Conservation (phyloP, 64 coral and sea anemone genomes). For the Anthopleura sola region DNA sequence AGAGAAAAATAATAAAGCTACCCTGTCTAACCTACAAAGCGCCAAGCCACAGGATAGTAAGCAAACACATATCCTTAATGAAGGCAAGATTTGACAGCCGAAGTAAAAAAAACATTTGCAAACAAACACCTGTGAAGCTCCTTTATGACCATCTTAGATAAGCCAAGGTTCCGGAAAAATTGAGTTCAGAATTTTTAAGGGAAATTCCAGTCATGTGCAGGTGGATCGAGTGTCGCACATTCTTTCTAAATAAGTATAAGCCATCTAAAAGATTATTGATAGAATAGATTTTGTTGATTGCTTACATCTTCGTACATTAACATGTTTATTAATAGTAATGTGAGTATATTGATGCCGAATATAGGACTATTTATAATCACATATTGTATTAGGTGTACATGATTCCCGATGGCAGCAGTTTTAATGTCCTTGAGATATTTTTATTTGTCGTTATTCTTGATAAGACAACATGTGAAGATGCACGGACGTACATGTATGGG, state of each 20-base stretch:
- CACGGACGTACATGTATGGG: no score
- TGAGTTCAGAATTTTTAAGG: not conserved
- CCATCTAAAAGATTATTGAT: no score
- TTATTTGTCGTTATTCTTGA: not conserved
- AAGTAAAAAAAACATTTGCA: not conserved
- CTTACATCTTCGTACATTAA: no score
- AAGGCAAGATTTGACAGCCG: not conserved
- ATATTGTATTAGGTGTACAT: no score
- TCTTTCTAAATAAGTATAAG: not conserved
- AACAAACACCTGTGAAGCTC: not conserved
- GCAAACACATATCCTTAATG: not conserved
- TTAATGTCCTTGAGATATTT: not conserved
- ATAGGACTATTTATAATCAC: no score
- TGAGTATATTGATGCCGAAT: no score
- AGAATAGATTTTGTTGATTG: no score
- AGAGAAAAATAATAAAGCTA: not conserved
- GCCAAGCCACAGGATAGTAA: not conserved
- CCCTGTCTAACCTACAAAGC: not conserved
- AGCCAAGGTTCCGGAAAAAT: not conserved
- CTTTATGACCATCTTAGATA: slow-evolving; percentile 3
- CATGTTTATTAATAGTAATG: no score
- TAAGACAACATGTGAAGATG: not conserved
- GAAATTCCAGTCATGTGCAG: not conserved
- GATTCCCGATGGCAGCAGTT: not conserved
- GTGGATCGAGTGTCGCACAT: not conserved